phyloP scores from a whole-genome alignment of 2,113 vertebrate species.

The Datnioides undecimradiatus region DNA sequence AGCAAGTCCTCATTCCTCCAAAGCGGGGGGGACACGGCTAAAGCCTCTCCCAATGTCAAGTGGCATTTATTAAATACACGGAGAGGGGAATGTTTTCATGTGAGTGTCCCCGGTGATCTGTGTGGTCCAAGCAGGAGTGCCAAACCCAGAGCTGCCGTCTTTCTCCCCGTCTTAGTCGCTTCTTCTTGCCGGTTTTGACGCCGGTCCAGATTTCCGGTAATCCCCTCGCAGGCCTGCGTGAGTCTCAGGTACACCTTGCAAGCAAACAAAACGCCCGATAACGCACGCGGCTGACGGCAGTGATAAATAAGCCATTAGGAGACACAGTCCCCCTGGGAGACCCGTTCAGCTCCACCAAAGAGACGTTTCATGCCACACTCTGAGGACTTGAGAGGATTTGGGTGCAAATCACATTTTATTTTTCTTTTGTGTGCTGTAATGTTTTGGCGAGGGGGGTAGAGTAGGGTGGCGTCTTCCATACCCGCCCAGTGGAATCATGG shows the following conservation, averaged over 20 bases:
- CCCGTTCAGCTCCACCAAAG: constrained; percentile 45
- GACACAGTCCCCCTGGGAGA: constrained; percentile 43
- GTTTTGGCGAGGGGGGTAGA: constrained; percentile 48
- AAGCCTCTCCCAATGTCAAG: constrained; percentile 82
- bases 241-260: constrained; percentile 74
- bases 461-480: constrained; percentile 74
- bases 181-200: constrained; percentile 62
- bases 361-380: constrained; percentile 56
- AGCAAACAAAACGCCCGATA: constrained; percentile 35
- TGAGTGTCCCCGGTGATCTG: constrained; percentile 72
- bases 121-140: constrained; percentile 74
- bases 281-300: constrained; percentile 38
- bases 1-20: constrained; percentile 73
- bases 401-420: constrained; percentile 71
- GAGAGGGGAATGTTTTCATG: constrained; percentile 60
- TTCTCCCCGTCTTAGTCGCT: constrained; percentile 59
- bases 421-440: constrained; percentile 56
- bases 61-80: constrained; percentile 77
- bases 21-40: constrained; percentile 50
- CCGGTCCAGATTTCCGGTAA: constrained; percentile 67
- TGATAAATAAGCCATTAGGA: constrained; percentile 63
- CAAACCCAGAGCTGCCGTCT: constrained; percentile 60
- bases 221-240: constrained; percentile 57
- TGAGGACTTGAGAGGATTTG: constrained; percentile 76
- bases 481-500: constrained; percentile 74